Evolutionary conservation across 2,797 vertebrate genomes (phyloP), one percentile per base, ranked within the genome.

Genomic region (Oreochromis mossambicus): DNA sequence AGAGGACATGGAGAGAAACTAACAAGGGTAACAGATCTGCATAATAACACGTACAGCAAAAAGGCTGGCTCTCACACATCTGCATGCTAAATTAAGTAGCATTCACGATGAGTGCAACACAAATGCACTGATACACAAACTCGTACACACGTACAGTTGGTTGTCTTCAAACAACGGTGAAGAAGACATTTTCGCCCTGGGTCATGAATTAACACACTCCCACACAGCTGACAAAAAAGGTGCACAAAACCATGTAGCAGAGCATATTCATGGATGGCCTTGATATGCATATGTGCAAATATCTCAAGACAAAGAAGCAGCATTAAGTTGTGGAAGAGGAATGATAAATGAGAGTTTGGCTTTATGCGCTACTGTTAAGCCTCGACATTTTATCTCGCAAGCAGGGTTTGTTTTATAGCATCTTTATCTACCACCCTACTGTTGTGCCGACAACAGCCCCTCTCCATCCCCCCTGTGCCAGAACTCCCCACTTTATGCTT

Each of bases 161-260:
- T 90, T 93, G 90, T 92, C 91, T 94, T 90, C 83, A 91, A 92
- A 95, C 92, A 88, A 86, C 61, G 36, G 63, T 38, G 84, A 82
- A 87, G 82, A 78, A 90, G 90, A 93, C 86, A 93, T 92, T 91
- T 80, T 86, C 9, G 90, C 95, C 93, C 82, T 61, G 85, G 93
- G 95, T 95, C 91, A 94, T 93, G 93, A 94, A 95, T 95, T 94
- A 95, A 92, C 93, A 91, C 93, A 94, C 94, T 93, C 95, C 94
- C 93, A 95, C 94, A 87, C 93, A 94, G 87, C 91, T 85, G 86
- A 93, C 88, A 92, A 86, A 93, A 93, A 93, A 94, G 90, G 90
- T 92, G 91, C 87, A 93, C 83, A 92, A 93, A 93, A 90, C 88
- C 87, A 94, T 83, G 89, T 52, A 93, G 88, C 26, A 15, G 34